Base-by-base conservation (phyloP, 1,140 invertebrate species). In the Planococcus citri region DNA sequence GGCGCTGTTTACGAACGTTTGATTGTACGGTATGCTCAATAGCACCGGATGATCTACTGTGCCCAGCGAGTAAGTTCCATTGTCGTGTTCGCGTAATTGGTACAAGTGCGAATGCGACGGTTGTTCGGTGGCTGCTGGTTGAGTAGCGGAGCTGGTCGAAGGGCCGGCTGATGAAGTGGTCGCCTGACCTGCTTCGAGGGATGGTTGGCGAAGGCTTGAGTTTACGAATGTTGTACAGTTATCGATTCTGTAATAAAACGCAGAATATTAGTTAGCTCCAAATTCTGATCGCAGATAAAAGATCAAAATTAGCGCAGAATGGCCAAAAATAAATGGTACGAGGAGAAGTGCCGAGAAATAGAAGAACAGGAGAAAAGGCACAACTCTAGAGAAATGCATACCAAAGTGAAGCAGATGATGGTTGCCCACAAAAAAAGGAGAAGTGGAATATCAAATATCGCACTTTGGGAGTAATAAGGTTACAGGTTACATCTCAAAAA, bases 231-330 rank as follows among this genome's bases (percentile, higher is more conserved):
- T 64, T 17, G 60, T 64, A 21, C 60, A 64, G 25, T 64, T 64
- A 17, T 64, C 60, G 60, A 64, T 64, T 64, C 60, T 64, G 60
- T n/a, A n/a, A n/a, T n/a, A n/a, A n/a, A n/a, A n/a, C n/a, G n/a
- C 9, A 25, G 24, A 14, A 51, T 51, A 9, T 51, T 51, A 33
- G 29, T 33, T 33, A 33, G 29, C 29, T 33, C 4, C 29, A 33
- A 27, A 68, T 41, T 25, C 67, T 38, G 37, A 71, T 68, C 29
- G 68, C 68, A 24, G 70, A 41, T 2, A 64, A 68, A 17, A 70
- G 38, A 20, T 70, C 68, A 12, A 67, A 70, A 20, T 64, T 22
- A 41, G 58, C 58, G 17, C 68, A n/a, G n/a, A n/a, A n/a, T n/a
- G n/a, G n/a, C n/a, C n/a, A n/a, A n/a, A n/a, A n/a, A n/a, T n/a